These are phyloP conservation scores for Proterorhinus semilunaris DNA, from an alignment of 2,113 vertebrate species.

Conservation along the genomic window DNA sequence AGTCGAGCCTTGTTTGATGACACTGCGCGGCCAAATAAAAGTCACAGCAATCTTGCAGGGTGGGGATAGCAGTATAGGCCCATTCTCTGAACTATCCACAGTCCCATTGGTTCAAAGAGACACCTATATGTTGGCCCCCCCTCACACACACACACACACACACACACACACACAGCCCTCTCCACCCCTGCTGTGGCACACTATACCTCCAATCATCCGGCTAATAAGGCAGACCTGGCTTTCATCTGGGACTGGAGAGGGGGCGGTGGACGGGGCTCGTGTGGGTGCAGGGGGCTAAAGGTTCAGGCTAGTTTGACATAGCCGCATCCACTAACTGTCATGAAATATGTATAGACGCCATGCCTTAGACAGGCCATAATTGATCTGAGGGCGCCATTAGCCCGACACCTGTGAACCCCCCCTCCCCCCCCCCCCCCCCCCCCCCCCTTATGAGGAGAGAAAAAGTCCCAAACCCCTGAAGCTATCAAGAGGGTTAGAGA, in stretches of 20 bases:
- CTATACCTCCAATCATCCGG: slow-evolving; percentile 41
- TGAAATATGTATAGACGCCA: slow-evolving; percentile 73
- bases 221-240: slow-evolving; percentile 59
- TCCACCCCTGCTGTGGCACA: slow-evolving; percentile 49
- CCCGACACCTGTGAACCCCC: slow-evolving; percentile 67
- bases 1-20: background rate
- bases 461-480: slow-evolving; percentile 12
- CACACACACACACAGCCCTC: background rate
- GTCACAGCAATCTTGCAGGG: background rate
- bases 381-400: slow-evolving; percentile 58
- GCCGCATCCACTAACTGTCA: slow-evolving; percentile 53
- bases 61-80: background rate
- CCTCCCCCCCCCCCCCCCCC: slow-evolving; percentile 6
- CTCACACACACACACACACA: too few relatives aligned
- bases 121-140: background rate
- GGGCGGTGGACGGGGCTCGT: background rate
- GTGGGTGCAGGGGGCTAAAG: background rate
- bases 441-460: slow-evolving; percentile 11
- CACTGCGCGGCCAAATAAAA: background rate
- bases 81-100: background rate
- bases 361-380: slow-evolving; percentile 51
- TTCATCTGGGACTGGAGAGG: slow-evolving; percentile 55
- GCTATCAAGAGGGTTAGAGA: slow-evolving; percentile 32
- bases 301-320: slow-evolving; percentile 8
- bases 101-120: background rate